Evolutionary conservation across 2,888 invertebrate species (phyloP), one percentile per base, ranked within the genome.

Genomic region (Heterodera filipjevi): DNA sequence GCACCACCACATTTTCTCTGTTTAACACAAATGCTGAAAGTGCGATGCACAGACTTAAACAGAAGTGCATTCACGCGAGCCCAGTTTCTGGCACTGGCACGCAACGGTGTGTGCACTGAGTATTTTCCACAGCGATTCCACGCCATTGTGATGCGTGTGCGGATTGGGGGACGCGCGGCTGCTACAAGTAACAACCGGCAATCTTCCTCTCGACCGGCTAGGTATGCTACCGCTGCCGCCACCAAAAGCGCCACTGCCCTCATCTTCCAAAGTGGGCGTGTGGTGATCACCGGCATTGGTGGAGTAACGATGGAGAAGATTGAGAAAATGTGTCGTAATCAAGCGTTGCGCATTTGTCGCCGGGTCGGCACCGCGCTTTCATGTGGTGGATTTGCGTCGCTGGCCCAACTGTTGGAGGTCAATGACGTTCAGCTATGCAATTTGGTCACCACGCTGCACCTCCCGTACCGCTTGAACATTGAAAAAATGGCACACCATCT

Each of bases 51-150:
- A n/a, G n/a, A n/a, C 39, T 10, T 6, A 6, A 39, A 39, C 59
- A 27, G n/a, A n/a, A 10, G 59, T 59, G 27, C 27, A 1, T 72
- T 72, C 16, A 8, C n/a, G 12, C 19, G 2, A 5, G 72, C 16
- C 30, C 49, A 72, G 22, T 72, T 35, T 72, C n/a, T 72, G 59
- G n/a, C 49, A 1, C 5, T 72, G 16, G 72, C 72, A n/a, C 49
- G 59, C 19, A 53, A 72, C 39, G 72, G 44, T 6, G 22, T 35
- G 59, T 35, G 39, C 59, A 72, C 72, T 30, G 72, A 72, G 32
- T 72, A 72, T 8, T 19, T 19, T 8, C 72, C 72, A 10, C 32
- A 72, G 6, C 72, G 44, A 22, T 72, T 72, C 44, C 72, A 72
- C 59, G 49, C 72, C 49, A 72, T 72, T 22, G n/a, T 72, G 2